phyloP scores from a whole-genome alignment of 2,113 vertebrate genomes.

The Aythya baeri region DNA sequence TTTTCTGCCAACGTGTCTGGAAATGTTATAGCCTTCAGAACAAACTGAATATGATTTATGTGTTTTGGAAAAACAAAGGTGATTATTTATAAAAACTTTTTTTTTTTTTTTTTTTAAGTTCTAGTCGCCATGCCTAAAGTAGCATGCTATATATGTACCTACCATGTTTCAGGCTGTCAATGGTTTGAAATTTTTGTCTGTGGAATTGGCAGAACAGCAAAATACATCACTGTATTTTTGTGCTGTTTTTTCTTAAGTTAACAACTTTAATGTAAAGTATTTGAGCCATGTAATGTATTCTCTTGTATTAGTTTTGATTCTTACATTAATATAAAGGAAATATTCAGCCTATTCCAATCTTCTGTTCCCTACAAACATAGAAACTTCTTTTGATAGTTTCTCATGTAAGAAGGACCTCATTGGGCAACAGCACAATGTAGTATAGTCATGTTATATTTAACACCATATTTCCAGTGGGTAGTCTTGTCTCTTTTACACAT shows the following conservation, averaged over 20 bases:
- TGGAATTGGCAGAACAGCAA: not conserved
- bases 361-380: not conserved
- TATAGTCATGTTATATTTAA: not conserved
- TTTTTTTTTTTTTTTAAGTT: not conserved
- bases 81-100: slow-evolving; percentile 13
- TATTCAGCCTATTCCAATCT: not conserved
- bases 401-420: not conserved
- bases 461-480: not conserved
- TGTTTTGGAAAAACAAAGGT: slow-evolving; percentile 2
- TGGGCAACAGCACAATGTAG: not conserved
- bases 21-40: slow-evolving; percentile 15
- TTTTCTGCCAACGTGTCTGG: slow-evolving; percentile 1
- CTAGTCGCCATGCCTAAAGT: not conserved
- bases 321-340: not conserved
- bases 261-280: not conserved
- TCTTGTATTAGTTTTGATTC: not conserved
- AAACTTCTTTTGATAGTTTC: not conserved
- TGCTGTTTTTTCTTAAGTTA: not conserved
- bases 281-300: not conserved
- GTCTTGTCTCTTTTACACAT: not conserved
- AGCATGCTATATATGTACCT: not conserved
- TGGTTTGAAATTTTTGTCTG: not conserved
- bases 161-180: not conserved
- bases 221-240: not conserved
- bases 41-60: slow-evolving; percentile 8